Conservation (phyloP, 2,888 invertebrate genomes). For the Formica aserva region DNA sequence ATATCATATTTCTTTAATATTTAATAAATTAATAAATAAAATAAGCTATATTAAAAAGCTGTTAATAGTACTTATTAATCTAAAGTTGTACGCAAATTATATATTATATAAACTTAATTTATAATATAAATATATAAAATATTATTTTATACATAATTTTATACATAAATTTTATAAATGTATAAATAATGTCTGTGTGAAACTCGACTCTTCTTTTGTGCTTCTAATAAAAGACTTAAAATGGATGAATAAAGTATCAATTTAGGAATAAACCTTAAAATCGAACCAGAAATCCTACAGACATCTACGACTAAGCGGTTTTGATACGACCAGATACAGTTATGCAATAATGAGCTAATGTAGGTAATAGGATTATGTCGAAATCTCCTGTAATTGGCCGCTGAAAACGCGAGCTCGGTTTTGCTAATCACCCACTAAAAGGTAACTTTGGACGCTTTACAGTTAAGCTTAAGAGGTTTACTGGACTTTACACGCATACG, state of each 20-base stretch:
- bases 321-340: conserved; percentile 75
- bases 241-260: conserved; percentile 41
- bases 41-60: neutral
- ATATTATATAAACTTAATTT: neutral
- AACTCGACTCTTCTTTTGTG: neutral
- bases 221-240: neutral
- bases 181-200: neutral
- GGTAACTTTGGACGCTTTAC: conserved; percentile 80
- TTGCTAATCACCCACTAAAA: conserved; percentile 80
- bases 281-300: conserved; percentile 64
- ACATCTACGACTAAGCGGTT: conserved; percentile 70
- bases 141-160: neutral
- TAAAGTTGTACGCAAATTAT: neutral
- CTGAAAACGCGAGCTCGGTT: conserved; percentile 84
- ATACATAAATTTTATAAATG: neutral
- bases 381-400: conserved; percentile 85
- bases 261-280: conserved; percentile 60
- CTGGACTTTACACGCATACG: conserved; percentile 73
- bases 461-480: conserved; percentile 82
- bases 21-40: conserved; percentile 3
- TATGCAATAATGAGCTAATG: conserved; percentile 85
- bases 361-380: conserved; percentile 85
- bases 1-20: neutral
- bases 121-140: neutral
- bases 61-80: neutral